Percentiles rank a stretch among this genome's conserved stretches.
Conservation (phyloP, 53 echinoderm and acorn worm species). For the Antedon mediterranea region DNA sequence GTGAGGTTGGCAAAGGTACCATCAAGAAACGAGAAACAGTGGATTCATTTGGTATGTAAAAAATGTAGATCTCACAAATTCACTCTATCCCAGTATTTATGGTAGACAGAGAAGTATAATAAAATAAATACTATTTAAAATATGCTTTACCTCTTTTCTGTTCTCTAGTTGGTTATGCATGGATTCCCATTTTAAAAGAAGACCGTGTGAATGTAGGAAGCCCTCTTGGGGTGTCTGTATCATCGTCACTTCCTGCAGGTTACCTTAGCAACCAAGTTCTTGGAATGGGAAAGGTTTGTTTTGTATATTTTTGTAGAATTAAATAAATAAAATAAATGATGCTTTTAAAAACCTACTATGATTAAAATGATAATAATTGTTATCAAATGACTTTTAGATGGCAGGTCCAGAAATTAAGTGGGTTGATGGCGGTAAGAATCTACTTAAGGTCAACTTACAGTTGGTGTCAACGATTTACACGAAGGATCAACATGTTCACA, state of each 20-base stretch:
- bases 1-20: slow-evolving; percentile 86
- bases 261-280: slow-evolving; percentile 37
- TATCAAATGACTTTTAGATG: not conserved
- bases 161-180: slow-evolving; percentile 72
- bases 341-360: too few relatives aligned
- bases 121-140: too few relatives aligned
- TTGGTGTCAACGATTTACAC: slow-evolving; percentile 78
- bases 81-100: too few relatives aligned
- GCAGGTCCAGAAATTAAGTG: slow-evolving; percentile 63
- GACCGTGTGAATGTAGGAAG: slow-evolving; percentile 32
- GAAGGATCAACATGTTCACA: slow-evolving; percentile 76
- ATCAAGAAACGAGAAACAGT: slow-evolving; percentile 94
- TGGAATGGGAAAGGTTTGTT: slow-evolving; percentile 27
- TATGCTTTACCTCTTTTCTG: slow-evolving; percentile 5
- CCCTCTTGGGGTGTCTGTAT: slow-evolving; percentile 23
- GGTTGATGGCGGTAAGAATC: slow-evolving; percentile 65
- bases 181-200: slow-evolving; percentile 58
- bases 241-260: slow-evolving; percentile 47
- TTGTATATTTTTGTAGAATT: too few relatives aligned
- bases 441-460: slow-evolving; percentile 54
- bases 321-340: too few relatives aligned
- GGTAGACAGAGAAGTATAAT: too few relatives aligned
- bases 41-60: slow-evolving; percentile 76
- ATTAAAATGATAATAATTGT: too few relatives aligned
- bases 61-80: not conserved